Evolutionary conservation across 1,140 invertebrate genomes (phyloP), one percentile per base, ranked within the genome.

Genomic region (Lethrus apterus): DNA sequence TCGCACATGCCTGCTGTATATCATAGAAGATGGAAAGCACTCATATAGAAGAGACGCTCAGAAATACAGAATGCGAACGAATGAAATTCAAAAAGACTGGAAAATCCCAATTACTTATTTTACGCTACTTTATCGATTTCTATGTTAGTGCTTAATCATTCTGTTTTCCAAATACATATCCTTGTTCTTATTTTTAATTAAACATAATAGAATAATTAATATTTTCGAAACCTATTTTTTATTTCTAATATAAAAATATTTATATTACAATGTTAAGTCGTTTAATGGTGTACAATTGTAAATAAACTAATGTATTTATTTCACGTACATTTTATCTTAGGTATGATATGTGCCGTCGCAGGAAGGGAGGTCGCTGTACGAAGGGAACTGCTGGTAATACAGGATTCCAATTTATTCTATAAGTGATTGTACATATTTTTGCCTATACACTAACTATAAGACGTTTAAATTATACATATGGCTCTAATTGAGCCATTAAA

Each of bases 331-430:
- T n/a, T n/a, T n/a, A n/a, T n/a, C n/a, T 11, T 85, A 93, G 89
- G 84, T 92, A 91, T 77, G 89, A 92, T 82, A 90, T 92, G 87
- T 93, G 89, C 79, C 84, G 89, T 67, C 81, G 89, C 73, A 80
- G 89, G 70, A 92, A 91, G 79, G 89, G 87, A 74, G 89, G 89
- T 70, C 83, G 87, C 75, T 93, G 89, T 78, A 92, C 89, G 70
- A 90, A 91, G 79, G 89, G 89, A 82, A 93, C 89, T 72, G 89
- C 89, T 76, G 89, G 89, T 93, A 92, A 62, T 56, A 46, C 32
- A 48, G 20, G 43, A 51, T 43, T 43, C 46, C 48, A 34, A 43
- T 33, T 31, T 33, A 38, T 54, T 44, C 19, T 48, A 31, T 10
- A 30, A 34, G 32, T 38, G 43, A 21, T 23, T 50, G 43, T 44